Conservation (phyloP, 2,113 vertebrate species). For the Stigmatopora argus region DNA sequence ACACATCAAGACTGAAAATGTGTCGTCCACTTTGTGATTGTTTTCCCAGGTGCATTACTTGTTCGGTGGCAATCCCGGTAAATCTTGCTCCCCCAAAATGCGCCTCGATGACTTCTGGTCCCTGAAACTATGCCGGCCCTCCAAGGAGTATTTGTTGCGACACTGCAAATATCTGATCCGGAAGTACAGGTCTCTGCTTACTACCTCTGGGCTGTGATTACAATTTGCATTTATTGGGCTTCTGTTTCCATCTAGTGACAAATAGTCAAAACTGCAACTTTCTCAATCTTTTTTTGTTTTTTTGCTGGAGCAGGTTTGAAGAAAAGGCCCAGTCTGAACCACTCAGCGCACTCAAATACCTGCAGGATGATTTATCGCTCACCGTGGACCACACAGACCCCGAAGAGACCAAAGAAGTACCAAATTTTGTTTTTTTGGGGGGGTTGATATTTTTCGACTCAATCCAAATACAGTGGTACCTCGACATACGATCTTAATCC, state of each 20-base stretch:
- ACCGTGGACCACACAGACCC: constrained; percentile 98
- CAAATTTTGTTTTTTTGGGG: rapidly evolving
- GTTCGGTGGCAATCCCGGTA: constrained; percentile 97
- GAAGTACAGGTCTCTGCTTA: constrained; percentile 82
- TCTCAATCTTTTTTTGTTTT: not conserved
- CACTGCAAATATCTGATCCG: constrained; percentile 98
- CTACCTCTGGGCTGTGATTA: too few species aligned
- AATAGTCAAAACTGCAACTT: constrained; percentile 6
- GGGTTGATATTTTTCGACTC: not conserved
- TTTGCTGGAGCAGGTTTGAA: constrained; percentile 80
- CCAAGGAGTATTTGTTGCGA: constrained; percentile 93
- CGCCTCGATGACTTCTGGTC: constrained; percentile 98
- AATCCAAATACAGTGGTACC: too few species aligned
- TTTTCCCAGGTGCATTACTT: constrained; percentile 88
- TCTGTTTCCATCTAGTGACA: constrained; percentile 45
- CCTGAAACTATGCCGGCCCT: constrained; percentile 92
- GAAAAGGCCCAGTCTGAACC: constrained; percentile 95
- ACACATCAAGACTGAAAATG: too few species aligned
- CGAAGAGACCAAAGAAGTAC: constrained; percentile 95
- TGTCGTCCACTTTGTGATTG: not conserved
- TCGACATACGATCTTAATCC: too few species aligned
- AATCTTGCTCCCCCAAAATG: constrained; percentile 98
- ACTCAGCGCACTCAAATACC: constrained; percentile 90
- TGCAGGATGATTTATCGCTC: constrained; percentile 93
- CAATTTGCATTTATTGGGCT: not conserved